Percentiles rank a stretch among this genome's conserved stretches.
These are phyloP conservation scores for Nephrotoma flavescens DNA, from an alignment of 2,888 invertebrate species.

Conservation along the genomic window DNA sequence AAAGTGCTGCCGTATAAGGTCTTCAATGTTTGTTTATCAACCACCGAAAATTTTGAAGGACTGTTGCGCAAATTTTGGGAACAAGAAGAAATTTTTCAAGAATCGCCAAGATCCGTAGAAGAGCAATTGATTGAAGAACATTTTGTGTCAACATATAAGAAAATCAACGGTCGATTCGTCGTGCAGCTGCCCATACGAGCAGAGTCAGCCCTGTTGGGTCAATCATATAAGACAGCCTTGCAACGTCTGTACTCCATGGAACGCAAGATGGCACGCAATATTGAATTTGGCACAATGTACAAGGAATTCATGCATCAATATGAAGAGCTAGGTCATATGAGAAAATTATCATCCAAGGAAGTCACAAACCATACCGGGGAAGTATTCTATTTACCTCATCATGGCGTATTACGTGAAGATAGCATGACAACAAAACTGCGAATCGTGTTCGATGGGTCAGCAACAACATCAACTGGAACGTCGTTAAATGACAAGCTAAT, in stretches of 20 bases:
- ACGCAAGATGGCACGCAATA: neutral
- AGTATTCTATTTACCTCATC: neutral
- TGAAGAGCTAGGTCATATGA: constrained; percentile 13
- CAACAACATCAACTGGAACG: constrained; percentile 7
- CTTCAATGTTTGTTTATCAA: too few species aligned
- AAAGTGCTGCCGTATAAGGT: too few species aligned
- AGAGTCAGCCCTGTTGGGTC: neutral
- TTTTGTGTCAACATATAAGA: neutral
- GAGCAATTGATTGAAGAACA: neutral
- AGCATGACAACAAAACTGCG: too few species aligned
- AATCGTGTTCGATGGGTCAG: neutral
- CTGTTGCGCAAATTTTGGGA: constrained; percentile 4
- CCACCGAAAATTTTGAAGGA: too few species aligned
- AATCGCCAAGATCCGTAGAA: neutral
- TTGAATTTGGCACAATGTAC: neutral
- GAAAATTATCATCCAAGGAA: neutral
- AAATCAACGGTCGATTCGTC: too few species aligned
- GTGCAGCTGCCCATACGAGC: neutral
- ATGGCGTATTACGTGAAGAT: too few species aligned
- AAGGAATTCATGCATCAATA: constrained; percentile 14
- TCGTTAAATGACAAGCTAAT: constrained; percentile 11
- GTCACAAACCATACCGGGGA: constrained; percentile 4
- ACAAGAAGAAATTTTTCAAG: neutral
- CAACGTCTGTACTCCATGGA: neutral
- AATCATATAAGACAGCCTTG: neutral